Evolutionary conservation across 1,140 invertebrate species (phyloP).

Genomic region (Drosophila sechellia): DNA sequence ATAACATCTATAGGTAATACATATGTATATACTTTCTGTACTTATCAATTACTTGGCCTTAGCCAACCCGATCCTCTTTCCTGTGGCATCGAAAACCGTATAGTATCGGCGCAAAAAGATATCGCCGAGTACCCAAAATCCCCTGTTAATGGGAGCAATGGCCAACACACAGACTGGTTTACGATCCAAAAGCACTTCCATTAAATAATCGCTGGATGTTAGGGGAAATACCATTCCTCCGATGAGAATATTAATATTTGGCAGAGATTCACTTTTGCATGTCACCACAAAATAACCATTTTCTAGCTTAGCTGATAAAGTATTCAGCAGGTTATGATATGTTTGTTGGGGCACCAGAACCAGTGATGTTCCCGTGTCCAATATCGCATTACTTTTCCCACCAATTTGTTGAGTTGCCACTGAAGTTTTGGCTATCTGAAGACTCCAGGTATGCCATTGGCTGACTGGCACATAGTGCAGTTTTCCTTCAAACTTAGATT

Average conservation of each 20-base stretch:
- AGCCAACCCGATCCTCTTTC: constrained; percentile 49
- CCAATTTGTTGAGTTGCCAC: constrained; percentile 50
- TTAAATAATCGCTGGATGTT: constrained; percentile 36
- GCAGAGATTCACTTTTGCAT: constrained; percentile 21
- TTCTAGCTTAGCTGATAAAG: constrained; percentile 1
- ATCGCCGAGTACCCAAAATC: constrained; percentile 61
- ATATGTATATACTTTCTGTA: not conserved
- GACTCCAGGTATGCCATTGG: constrained; percentile 66
- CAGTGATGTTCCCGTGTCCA: constrained; percentile 91
- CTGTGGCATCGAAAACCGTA: constrained; percentile 48
- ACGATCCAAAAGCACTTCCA: not conserved
- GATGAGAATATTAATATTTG: constrained; percentile 38
- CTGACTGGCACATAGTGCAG: constrained; percentile 70
- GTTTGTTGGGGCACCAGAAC: constrained; percentile 88
- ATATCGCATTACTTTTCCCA: constrained; percentile 87
- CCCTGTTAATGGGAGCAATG: constrained; percentile 25
- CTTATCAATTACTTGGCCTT: constrained; percentile 4
- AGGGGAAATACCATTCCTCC: constrained; percentile 29
- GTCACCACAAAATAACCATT: constrained; percentile 8
- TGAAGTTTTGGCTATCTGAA: constrained; percentile 47
- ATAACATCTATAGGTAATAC: too few relatives aligned
- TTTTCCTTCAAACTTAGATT: constrained; percentile 39
- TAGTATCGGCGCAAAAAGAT: constrained; percentile 54
- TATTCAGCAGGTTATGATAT: constrained; percentile 57
- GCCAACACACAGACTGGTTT: constrained; percentile 17